Conservation (phyloP, 2,888 invertebrate species). For the Rhingia campestris region DNA sequence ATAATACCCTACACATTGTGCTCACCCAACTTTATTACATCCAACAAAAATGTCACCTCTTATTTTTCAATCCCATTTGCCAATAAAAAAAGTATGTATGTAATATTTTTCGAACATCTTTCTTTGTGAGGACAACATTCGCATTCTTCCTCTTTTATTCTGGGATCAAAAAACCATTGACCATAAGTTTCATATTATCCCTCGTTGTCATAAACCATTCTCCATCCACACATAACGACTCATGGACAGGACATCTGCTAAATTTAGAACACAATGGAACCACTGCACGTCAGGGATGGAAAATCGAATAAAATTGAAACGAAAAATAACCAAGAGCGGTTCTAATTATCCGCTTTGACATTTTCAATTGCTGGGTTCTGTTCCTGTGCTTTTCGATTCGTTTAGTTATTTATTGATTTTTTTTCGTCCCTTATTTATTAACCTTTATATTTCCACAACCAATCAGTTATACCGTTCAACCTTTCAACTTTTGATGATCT, state of each 20-base stretch:
- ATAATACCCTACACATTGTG: constrained; percentile 3
- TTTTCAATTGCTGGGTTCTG: constrained; percentile 64
- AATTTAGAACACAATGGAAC: constrained; percentile 53
- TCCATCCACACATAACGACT: neutral
- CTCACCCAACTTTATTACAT: constrained; percentile 7
- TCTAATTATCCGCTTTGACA: constrained; percentile 73
- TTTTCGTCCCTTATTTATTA: constrained; percentile 26
- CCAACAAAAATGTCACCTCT: constrained; percentile 17
- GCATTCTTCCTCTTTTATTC: constrained; percentile 36
- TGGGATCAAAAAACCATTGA: constrained; percentile 53
- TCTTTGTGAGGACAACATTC: constrained; percentile 18
- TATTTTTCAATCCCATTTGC: neutral
- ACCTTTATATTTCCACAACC: neutral
- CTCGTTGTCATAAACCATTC: constrained; percentile 29
- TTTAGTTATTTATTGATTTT: constrained; percentile 39
- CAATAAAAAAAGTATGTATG: neutral
- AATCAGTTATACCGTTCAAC: constrained; percentile 7
- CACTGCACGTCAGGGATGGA: constrained; percentile 34
- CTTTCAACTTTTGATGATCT: constrained; percentile 40
- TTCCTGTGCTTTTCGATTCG: constrained; percentile 24
- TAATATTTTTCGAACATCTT: neutral
- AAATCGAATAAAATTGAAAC: constrained; percentile 63
- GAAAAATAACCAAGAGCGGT: constrained; percentile 65
- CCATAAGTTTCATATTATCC: constrained; percentile 58
- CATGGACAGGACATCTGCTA: constrained; percentile 35